These are phyloP conservation scores for Ichneumoninae sp. DNA, from an alignment of 2,888 invertebrate genomes.

Conservation along the genomic window DNA sequence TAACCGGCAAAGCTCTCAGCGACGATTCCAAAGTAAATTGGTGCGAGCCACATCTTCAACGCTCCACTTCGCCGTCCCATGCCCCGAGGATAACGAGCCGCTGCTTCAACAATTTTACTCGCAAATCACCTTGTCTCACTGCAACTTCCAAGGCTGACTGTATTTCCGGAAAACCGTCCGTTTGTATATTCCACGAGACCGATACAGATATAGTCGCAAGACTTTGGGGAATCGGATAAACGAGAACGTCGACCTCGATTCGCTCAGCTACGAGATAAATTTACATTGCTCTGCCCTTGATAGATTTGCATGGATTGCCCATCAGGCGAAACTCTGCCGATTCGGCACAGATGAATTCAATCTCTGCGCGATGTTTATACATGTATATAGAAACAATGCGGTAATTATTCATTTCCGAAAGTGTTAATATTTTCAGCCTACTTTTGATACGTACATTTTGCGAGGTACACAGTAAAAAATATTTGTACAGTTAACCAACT, in stretches of 20 bases:
- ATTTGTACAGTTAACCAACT: no score
- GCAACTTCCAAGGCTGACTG: conserved; percentile 1
- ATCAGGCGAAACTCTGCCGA: background rate
- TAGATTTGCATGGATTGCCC: background rate
- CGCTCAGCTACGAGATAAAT: conserved; percentile 12
- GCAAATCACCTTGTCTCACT: background rate
- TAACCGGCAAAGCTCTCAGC: conserved; percentile 23
- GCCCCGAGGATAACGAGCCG: background rate
- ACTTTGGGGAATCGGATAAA: conserved; percentile 1
- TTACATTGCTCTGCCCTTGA: conserved; percentile 4
- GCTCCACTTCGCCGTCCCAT: background rate
- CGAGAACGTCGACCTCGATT: conserved; percentile 2
- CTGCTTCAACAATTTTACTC: conserved; percentile 29
- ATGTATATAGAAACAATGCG: background rate
- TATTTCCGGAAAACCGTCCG: background rate
- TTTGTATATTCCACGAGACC: background rate
- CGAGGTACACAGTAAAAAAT: background rate
- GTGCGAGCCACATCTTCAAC: background rate
- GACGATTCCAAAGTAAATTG: conserved; percentile 34
- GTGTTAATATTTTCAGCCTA: background rate
- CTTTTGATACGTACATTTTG: background rate
- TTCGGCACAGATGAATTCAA: background rate
- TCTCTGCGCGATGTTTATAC: background rate
- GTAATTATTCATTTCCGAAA: background rate
- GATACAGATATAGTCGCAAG: background rate